Evolutionary conservation across 1,140 invertebrate genomes (phyloP), one percentile per base, ranked within the genome.

Genomic region (Rhyzopertha dominica): DNA sequence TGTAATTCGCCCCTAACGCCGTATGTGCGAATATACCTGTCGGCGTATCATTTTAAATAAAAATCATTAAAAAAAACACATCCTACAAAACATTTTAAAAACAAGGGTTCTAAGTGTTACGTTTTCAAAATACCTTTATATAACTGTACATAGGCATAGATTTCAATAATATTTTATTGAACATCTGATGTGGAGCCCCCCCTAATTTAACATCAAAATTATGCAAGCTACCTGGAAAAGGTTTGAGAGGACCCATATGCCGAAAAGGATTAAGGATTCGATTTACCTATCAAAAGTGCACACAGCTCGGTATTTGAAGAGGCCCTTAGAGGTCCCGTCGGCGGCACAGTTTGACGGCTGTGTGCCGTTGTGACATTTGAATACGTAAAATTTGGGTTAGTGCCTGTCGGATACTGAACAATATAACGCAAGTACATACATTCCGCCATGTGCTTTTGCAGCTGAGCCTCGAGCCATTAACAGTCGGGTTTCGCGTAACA

Each of bases 11-110:
- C 20, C 22, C 34, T 36, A 25, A 10, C 3, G 22, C 43, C 48
- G 31, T 38, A 59, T 49, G 57, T 57, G 53, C 48, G 54, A 54
- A 51, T 54, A 57, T 62, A 62, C 58, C 59, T 64, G 58, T 59
- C 49, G 51, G 55, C 57, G 56, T 56, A 61, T 58, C n/a, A n/a
- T n/a, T n/a, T n/a, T n/a, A n/a, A n/a, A n/a, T n/a, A n/a, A n/a
- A n/a, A n/a, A n/a, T n/a, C n/a, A n/a, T n/a, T n/a, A n/a, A n/a
- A n/a, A n/a, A n/a, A n/a, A n/a, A n/a, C n/a, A n/a, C n/a, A n/a
- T n/a, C n/a, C n/a, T n/a, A n/a, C n/a, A n/a, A n/a, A n/a, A n/a
- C n/a, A n/a, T n/a, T n/a, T n/a, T n/a, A n/a, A n/a, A n/a, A n/a
- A n/a, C n/a, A n/a, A n/a, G n/a, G n/a, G n/a, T n/a, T n/a, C n/a